A percentile compares a stretch with the other conserved stretches of the same genome.
Evolutionary conservation across 2,797 vertebrate genomes (phyloP).

Genomic region (Urophycis tenuis): DNA sequence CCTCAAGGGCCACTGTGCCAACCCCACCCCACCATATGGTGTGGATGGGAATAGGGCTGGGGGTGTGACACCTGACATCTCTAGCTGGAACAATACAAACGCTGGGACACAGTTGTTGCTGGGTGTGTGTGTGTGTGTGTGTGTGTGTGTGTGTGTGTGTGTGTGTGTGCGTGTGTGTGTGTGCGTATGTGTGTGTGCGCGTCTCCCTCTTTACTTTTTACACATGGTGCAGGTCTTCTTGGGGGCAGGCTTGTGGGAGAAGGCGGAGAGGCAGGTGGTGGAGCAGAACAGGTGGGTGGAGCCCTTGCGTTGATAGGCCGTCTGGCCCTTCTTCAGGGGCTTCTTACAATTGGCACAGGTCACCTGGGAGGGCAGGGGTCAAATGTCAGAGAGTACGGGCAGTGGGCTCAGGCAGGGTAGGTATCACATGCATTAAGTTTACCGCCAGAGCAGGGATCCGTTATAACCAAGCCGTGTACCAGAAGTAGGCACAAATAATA

Average conservation of each 20-base stretch:
- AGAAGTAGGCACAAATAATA: too few relatives aligned
- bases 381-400: background rate
- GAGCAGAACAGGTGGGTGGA: constrained; percentile 98
- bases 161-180: too few relatives aligned
- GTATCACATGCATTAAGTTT: too few relatives aligned
- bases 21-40: background rate
- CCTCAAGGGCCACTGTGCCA: background rate
- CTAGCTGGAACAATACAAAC: background rate
- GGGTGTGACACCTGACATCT: background rate
- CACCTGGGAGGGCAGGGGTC: constrained; percentile 59
- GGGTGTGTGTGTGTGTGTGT: too few relatives aligned
- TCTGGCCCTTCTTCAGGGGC: constrained; percentile 97
- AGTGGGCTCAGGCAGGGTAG: too few relatives aligned
- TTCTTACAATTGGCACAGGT: constrained; percentile 99
- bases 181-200: too few relatives aligned
- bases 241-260: constrained; percentile 96
- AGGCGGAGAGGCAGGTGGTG: constrained; percentile 93
- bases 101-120: background rate
- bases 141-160: too few relatives aligned
- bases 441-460: too few relatives aligned
- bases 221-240: constrained; percentile 99
- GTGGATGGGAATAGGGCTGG: background rate
- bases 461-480: too few relatives aligned
- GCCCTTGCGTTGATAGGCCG: constrained; percentile 97
- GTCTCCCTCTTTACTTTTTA: constrained; percentile 83